Evolutionary conservation across 2,888 invertebrate species (phyloP), one percentile per base, ranked within the genome.

Genomic region (Zaprionus bogoriensis): DNA sequence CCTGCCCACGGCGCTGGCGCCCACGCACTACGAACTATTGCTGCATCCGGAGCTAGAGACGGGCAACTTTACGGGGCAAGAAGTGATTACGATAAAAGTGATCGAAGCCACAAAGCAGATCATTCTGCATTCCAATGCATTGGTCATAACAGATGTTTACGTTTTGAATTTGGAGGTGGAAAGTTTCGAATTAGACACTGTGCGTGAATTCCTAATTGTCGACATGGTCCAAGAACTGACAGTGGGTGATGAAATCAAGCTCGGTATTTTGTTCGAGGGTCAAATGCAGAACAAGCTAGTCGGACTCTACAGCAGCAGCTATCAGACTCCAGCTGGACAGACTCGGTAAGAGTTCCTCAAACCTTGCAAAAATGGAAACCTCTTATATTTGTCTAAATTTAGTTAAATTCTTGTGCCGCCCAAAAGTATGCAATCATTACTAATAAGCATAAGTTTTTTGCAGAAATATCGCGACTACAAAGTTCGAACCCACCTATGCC

Each of bases 401-500:
- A n/a, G n/a, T 44, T 19, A 2, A 3, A 44, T 4, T 32, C 2
- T 6, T 1, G 0, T 0, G 0, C 22, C 7, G 69, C 74, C 77
- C 51, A 50, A 69, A 69, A 66, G 63, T 62, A 80, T 71, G 72
- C 70, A 25, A 51, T n/a, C 0, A 0, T 23, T 36, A 53, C 25
- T 27, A 17, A 10, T 12, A 9, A 23, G n/a, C 27, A 25, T 7
- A 9, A 14, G 4, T 10, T 19, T 10, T 0, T 92, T 93, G 28
- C 88, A 97, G 97, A 75, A 92, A 92, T 38, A 95, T 98, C 89
- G 96, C 96, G 1, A 96, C 97, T 0, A 95, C 97, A 4, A 97
- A 98, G 91, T 98, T 99, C 87, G 96, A 98, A 89, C 97, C 98
- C 0, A 97, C 97, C 0, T 96, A 96, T 91, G 98, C 98, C 0